These are phyloP conservation scores for Diglossa cyanea DNA, from an alignment of 2,797 vertebrate genomes.

Conservation along the genomic window DNA sequence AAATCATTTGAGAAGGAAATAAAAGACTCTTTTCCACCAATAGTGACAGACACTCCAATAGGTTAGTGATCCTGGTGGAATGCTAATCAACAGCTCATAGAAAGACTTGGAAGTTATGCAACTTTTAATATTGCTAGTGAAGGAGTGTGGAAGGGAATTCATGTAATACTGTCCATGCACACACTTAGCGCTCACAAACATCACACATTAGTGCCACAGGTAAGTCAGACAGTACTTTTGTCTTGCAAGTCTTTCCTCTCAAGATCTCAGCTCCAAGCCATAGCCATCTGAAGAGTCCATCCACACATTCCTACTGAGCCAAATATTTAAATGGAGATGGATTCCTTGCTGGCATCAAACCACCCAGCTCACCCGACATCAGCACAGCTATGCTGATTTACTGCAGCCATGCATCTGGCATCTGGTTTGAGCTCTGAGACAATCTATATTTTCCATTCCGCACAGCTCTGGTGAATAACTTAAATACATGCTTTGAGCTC, in stretches of 20 bases:
- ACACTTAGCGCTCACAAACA: background rate
- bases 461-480: conserved; percentile 32
- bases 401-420: conserved; percentile 29
- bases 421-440: conserved; percentile 2
- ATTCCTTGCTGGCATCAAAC: background rate
- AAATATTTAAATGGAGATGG: background rate
- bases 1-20: conserved; percentile 61
- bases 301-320: background rate
- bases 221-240: background rate
- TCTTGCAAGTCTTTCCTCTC: background rate
- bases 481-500: background rate
- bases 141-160: background rate
- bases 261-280: background rate
- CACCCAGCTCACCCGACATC: background rate
- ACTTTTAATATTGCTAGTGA: background rate
- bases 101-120: conserved; percentile 25
- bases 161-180: background rate
- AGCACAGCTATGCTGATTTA: background rate
- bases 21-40: conserved; percentile 44
- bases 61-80: conserved; percentile 61
- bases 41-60: conserved; percentile 41
- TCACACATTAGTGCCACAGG: background rate
- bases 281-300: background rate
- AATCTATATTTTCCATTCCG: conserved; percentile 40
- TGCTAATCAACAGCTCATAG: conserved; percentile 58